phyloP scores from a whole-genome alignment of 2,113 vertebrate genomes.

The Gorilla gorilla region DNA sequence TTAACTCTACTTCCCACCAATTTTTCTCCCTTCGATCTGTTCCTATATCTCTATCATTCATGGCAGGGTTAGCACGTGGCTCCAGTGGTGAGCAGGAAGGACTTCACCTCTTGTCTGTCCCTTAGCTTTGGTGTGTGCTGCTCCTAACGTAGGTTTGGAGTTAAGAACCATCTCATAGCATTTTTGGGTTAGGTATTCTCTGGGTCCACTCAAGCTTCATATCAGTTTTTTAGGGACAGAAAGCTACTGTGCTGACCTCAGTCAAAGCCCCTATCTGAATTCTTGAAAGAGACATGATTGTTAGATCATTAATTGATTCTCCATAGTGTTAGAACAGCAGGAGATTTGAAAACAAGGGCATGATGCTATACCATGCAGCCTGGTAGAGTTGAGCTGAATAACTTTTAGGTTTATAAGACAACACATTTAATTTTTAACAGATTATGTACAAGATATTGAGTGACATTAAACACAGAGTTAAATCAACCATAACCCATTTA shows the following conservation, averaged over 20 bases:
- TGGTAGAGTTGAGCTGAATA: background rate
- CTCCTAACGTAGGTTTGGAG: background rate
- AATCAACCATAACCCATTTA: slow-evolving; percentile 71
- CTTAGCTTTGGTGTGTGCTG: background rate
- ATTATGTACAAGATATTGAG: slow-evolving; percentile 64
- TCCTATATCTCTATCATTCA: fast-evolving
- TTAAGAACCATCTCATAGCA: background rate
- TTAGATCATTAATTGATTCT: background rate
- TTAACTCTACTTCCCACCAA: background rate
- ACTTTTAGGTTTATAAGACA: slow-evolving; percentile 63
- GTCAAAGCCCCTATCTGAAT: background rate
- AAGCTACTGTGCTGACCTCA: background rate
- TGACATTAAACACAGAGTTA: slow-evolving; percentile 74
- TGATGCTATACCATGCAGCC: background rate
- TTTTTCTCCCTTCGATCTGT: background rate
- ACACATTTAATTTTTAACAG: slow-evolving; percentile 76
- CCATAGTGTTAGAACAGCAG: background rate
- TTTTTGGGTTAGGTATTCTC: background rate
- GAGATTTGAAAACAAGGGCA: background rate
- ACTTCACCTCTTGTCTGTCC: background rate
- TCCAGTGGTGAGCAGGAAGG: background rate
- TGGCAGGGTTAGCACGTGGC: background rate
- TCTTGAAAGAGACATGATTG: background rate
- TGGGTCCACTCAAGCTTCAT: background rate
- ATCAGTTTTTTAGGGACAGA: background rate